Conservation (phyloP, 1,140 invertebrate genomes). For the Caenorhabditis tropicalis region DNA sequence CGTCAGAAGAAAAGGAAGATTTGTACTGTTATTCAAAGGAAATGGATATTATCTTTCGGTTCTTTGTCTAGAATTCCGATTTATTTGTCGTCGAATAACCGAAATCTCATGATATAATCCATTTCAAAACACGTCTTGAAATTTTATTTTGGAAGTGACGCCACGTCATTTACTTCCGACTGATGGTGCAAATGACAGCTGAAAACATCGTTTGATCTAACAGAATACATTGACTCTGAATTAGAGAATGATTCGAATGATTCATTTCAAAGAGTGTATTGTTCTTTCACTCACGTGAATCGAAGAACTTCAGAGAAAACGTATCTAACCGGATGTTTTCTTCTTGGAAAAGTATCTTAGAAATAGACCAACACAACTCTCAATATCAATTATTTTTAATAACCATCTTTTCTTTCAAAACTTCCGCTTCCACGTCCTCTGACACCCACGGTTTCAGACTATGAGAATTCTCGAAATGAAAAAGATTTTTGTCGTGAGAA, state of each 20-base stretch:
- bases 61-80: too few relatives aligned
- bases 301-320: neutral
- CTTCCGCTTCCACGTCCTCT: neutral
- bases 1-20: too few relatives aligned
- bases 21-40: too few relatives aligned
- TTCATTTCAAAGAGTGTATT: too few relatives aligned
- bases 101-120: neutral
- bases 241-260: too few relatives aligned
- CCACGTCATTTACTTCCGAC: neutral
- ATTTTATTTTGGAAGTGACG: neutral
- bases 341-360: neutral
- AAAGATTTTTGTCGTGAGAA: neutral
- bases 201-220: neutral
- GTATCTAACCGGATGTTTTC: neutral
- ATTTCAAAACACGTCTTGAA: neutral
- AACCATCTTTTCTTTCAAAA: neutral
- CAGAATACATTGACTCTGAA: too few relatives aligned
- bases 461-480: neutral
- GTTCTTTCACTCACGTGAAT: neutral
- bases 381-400: slow-evolving; percentile 24
- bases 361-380: neutral
- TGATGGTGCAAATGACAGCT: neutral
- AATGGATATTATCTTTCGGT: too few relatives aligned
- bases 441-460: slow-evolving; percentile 24
- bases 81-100: neutral